These are phyloP conservation scores for Dasyprocta punctata DNA, from an alignment of 2,113 vertebrate genomes.

Conservation along the genomic window DNA sequence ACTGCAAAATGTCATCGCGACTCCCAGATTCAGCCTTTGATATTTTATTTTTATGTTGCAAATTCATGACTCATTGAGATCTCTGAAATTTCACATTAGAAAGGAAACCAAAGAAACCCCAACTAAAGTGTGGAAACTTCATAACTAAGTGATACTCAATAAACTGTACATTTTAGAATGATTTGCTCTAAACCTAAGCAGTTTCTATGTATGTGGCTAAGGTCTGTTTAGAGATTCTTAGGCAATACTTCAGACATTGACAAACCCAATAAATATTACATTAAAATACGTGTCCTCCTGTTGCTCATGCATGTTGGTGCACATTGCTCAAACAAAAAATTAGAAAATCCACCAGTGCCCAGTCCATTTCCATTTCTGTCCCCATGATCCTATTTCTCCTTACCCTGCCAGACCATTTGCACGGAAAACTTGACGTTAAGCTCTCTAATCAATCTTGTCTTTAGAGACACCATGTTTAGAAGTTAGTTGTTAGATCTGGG, in stretches of 20 bases:
- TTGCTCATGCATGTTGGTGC: not conserved
- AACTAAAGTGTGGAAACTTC: not conserved
- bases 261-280: not conserved
- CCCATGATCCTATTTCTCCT: not conserved
- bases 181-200: not conserved
- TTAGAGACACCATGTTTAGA: not conserved
- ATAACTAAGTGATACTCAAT: not conserved
- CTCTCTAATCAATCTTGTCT: not conserved
- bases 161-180: not conserved
- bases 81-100: not conserved
- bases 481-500: not conserved
- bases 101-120: not conserved
- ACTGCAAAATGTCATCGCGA: not conserved
- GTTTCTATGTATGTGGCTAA: not conserved
- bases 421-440: not conserved
- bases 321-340: not conserved
- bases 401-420: not conserved
- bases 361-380: not conserved
- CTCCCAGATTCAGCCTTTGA: not conserved
- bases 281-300: not conserved
- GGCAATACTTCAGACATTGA: not conserved
- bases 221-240: not conserved
- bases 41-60: not conserved
- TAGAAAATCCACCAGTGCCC: not conserved
- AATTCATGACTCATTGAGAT: not conserved